A percentile compares a stretch with the other conserved stretches of the same genome.
Conservation (phyloP, 2,113 vertebrate species). For the Ahaetulla prasina region DNA sequence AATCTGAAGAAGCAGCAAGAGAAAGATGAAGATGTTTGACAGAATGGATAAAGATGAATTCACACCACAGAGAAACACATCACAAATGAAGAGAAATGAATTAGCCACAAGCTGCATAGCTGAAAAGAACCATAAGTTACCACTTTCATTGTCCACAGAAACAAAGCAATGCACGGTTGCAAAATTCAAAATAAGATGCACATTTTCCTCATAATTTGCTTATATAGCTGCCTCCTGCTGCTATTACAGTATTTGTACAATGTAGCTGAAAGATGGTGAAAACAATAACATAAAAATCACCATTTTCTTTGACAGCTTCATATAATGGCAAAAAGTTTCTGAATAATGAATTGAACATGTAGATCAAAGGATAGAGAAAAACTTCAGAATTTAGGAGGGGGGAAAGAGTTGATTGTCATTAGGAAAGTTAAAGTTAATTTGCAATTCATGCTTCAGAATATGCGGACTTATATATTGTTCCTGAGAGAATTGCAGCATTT, state of each 20-base stretch:
- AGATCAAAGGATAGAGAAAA: not conserved
- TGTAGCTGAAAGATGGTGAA: not conserved
- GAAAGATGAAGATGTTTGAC: conserved; percentile 70
- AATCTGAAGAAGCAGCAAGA: conserved; percentile 68
- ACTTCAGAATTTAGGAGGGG: not conserved
- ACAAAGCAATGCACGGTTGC: conserved; percentile 37
- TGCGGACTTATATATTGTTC: not conserved
- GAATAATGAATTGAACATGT: not conserved
- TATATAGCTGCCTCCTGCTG: not conserved
- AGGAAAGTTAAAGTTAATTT: not conserved
- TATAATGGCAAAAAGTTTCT: not conserved
- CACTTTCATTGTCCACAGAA: conserved; percentile 47
- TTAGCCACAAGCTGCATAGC: conserved; percentile 63
- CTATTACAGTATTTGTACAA: accelerated
- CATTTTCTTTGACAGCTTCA: not conserved
- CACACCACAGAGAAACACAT: conserved; percentile 73
- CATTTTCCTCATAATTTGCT: conserved; percentile 10
- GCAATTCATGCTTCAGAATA: not conserved
- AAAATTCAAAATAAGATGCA: conserved; percentile 43
- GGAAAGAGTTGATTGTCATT: not conserved
- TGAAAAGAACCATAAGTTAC: conserved; percentile 71
- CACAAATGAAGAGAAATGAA: conserved; percentile 72
- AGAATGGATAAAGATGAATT: conserved; percentile 70
- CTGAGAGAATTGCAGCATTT: not conserved
- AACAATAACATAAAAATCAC: not conserved